These are phyloP conservation scores for Penaeus chinensis DNA, from an alignment of 1,140 invertebrate species.

Conservation along the genomic window DNA sequence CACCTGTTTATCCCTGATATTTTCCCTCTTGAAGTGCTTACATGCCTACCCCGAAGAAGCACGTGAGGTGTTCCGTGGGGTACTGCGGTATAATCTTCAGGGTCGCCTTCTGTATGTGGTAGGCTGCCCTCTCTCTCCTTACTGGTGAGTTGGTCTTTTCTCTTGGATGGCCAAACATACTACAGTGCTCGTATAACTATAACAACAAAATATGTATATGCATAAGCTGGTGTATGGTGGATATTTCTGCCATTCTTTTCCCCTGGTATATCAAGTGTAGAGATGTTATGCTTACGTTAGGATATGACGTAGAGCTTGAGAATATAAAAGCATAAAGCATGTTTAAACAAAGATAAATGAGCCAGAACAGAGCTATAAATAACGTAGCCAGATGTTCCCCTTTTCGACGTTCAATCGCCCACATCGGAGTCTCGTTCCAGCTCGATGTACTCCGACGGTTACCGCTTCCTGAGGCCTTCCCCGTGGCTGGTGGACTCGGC, in stretches of 20 bases:
- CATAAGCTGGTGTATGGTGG: too few relatives aligned
- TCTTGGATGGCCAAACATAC: not conserved
- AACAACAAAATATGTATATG: too few relatives aligned
- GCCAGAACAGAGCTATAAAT: too few relatives aligned
- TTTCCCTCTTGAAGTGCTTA: slow-evolving; percentile 10
- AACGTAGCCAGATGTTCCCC: not conserved
- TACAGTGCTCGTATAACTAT: too few relatives aligned
- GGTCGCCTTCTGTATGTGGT: slow-evolving; percentile 38
- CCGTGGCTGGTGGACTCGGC: not conserved
- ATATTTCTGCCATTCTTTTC: too few relatives aligned
- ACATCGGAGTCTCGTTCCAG: not conserved
- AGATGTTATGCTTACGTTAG: too few relatives aligned
- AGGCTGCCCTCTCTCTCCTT: slow-evolving; percentile 42
- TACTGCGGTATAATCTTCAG: slow-evolving; percentile 31
- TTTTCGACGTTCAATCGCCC: not conserved
- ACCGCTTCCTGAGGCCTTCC: not conserved
- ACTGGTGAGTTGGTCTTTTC: slow-evolving; percentile 17
- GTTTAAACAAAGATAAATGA: too few relatives aligned
- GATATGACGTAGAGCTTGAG: too few relatives aligned
- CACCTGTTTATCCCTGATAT: too few relatives aligned
- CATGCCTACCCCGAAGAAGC: slow-evolving; percentile 34
- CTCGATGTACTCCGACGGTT: slow-evolving; percentile 15
- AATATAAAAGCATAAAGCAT: too few relatives aligned
- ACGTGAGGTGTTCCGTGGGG: slow-evolving; percentile 32
- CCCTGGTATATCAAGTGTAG: too few relatives aligned